Evolutionary conservation across 2,888 invertebrate species (phyloP), one percentile per base, ranked within the genome.

Genomic region (Platerodrilus igneus): DNA sequence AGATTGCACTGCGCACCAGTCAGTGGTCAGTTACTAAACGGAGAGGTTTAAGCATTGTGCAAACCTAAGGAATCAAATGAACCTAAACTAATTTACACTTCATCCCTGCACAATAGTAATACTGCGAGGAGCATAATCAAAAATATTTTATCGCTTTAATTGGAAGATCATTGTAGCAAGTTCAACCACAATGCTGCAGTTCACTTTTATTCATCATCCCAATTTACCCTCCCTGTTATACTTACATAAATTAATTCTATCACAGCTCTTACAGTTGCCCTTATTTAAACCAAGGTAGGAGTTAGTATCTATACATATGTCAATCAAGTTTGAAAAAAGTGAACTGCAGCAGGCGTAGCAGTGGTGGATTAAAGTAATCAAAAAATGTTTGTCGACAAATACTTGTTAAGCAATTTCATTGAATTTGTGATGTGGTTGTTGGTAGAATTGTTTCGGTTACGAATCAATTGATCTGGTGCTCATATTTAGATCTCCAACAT

Each of bases 221-320:
- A 52, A 50, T 32, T 47, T 46, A 35, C 52, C 54, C 50, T 53
- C 55, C 56, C n/a, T 41, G 52, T 44, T 48, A 54, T 52, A 56
- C 55, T 56, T 56, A 52, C n/a, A 51, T 45, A 51, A 56, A 56
- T 54, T 51, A 52, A 61, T 57, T 64, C 67, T 68, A 68, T 68
- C 68, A 68, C 68, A 68, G 68, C 68, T 67, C 66, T 67, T 59
- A 58, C 59, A 61, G 61, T 61, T 62, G 62, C 63, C 60, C 62
- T 56, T 43, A 32, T 11, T 25, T 39, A 51, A 50, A 59, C n/a
- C 54, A 60, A 60, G 52, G 51, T 47, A 57, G 44, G 52, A 41
- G n/a, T n/a, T n/a, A n/a, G n/a, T n/a, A n/a, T n/a, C n/a, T n/a
- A n/a, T n/a, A n/a, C n/a, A n/a, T n/a, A n/a, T n/a, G n/a, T n/a